Conservation (phyloP, 1,140 invertebrate species). For the Hestina assimilis region DNA sequence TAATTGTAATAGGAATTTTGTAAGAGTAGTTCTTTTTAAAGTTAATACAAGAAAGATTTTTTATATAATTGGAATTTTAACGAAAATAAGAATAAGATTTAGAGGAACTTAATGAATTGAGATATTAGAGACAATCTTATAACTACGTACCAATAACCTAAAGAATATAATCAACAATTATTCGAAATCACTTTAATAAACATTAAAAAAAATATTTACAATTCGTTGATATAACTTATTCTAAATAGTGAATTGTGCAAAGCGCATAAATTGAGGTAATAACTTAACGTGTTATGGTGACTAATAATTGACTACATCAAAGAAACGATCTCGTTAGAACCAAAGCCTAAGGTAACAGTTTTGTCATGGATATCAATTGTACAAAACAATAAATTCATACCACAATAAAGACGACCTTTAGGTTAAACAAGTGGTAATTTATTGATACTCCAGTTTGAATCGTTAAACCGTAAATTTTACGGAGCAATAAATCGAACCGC, state of each 20-base stretch:
- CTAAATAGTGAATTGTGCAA: constrained; percentile 67
- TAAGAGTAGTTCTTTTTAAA: no score
- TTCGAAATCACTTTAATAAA: constrained; percentile 11
- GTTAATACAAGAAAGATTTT: no score
- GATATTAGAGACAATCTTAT: constrained; percentile 7
- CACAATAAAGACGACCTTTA: constrained; percentile 42
- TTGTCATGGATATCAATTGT: constrained; percentile 52
- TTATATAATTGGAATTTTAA: no score
- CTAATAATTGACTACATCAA: constrained; percentile 69
- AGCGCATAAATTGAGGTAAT: constrained; percentile 75
- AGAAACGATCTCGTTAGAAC: constrained; percentile 36
- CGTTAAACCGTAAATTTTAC: constrained; percentile 59
- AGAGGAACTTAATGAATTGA: constrained; percentile 8
- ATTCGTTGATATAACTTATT: constrained; percentile 7
- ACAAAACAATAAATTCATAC: constrained; percentile 15
- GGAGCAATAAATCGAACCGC: constrained; percentile 54
- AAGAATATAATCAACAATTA: constrained; percentile 6
- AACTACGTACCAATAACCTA: constrained; percentile 2
- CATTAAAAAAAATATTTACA: constrained; percentile 8
- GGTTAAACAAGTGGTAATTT: constrained; percentile 64
- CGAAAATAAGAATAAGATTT: no score
- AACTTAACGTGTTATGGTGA: constrained; percentile 74
- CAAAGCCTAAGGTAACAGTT: constrained; percentile 64
- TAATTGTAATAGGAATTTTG: no score
- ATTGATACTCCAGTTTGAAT: constrained; percentile 55